A percentile compares a stretch with the other conserved stretches of the same genome.
Evolutionary conservation across 2,113 vertebrate genomes (phyloP).

Genomic region (Dermatemys mawii): DNA sequence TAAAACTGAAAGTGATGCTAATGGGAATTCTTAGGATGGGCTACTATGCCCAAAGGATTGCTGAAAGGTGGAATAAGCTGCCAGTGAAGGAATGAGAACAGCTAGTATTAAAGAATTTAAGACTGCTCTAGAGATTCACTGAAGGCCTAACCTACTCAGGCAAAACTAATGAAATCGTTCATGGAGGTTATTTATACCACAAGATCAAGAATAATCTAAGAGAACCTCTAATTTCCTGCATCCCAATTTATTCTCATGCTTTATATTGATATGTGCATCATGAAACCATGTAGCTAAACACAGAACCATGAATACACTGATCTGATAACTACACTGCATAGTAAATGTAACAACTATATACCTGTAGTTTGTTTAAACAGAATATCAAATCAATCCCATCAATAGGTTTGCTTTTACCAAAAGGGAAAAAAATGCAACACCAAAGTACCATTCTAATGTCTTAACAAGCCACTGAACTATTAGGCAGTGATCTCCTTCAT

Average conservation of each 20-base stretch:
- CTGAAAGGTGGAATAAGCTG: not conserved
- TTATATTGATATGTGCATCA: not conserved
- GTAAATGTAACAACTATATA: not conserved
- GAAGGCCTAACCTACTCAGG: not conserved
- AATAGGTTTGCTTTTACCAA: rapidly evolving
- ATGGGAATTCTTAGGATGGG: not conserved
- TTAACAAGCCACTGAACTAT: not conserved
- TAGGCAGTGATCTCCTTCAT: not conserved
- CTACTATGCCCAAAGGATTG: not conserved
- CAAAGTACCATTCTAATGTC: not conserved
- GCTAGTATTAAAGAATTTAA: not conserved
- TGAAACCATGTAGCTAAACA: not conserved
- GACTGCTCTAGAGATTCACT: not conserved
- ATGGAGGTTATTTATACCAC: not conserved
- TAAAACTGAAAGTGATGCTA: not conserved
- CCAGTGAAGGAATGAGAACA: rapidly evolving
- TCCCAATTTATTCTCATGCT: not conserved
- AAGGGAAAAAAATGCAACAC: not conserved
- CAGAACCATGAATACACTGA: not conserved
- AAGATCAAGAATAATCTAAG: not conserved
- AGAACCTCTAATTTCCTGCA: rapidly evolving
- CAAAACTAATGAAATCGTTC: not conserved
- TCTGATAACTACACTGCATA: not conserved
- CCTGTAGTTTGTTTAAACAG: not conserved
- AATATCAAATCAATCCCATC: not conserved